These are phyloP conservation scores for Montifringilla adamsi DNA, from an alignment of 2,113 vertebrate species.

Conservation along the genomic window DNA sequence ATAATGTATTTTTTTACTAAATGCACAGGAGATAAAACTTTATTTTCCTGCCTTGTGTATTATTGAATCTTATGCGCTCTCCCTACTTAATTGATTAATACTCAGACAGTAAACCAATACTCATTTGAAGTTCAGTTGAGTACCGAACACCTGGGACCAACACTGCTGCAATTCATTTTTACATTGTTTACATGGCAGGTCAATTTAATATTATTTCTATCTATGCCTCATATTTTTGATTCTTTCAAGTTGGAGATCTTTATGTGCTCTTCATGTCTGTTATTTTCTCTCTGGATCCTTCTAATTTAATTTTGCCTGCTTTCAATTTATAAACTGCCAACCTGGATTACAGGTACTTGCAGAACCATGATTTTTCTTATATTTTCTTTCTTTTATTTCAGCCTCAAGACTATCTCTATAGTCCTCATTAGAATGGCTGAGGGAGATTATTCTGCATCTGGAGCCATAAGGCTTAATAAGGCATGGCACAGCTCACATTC, in stretches of 20 bases:
- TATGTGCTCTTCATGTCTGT: background rate
- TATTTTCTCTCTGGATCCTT: background rate
- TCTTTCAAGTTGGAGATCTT: background rate
- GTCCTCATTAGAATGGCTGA: background rate
- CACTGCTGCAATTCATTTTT: background rate
- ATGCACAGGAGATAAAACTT: background rate
- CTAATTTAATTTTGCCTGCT: background rate
- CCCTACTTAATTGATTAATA: background rate
- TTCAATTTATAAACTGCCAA: background rate
- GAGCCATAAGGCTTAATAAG: background rate
- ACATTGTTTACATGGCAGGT: background rate
- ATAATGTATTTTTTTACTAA: background rate
- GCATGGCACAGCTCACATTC: background rate
- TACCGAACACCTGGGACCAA: background rate
- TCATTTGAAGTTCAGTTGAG: background rate
- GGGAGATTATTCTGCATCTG: background rate
- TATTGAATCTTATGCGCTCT: background rate
- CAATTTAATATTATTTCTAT: background rate
- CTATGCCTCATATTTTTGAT: background rate
- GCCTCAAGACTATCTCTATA: background rate
- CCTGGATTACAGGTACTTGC: background rate
- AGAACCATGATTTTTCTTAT: background rate
- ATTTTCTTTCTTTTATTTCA: background rate
- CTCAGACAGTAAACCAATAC: background rate
- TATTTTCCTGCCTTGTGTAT: background rate